Percentiles rank a stretch among this genome's conserved stretches.
Conservation (phyloP, 2,888 invertebrate species). For the Cynaeus angustus region DNA sequence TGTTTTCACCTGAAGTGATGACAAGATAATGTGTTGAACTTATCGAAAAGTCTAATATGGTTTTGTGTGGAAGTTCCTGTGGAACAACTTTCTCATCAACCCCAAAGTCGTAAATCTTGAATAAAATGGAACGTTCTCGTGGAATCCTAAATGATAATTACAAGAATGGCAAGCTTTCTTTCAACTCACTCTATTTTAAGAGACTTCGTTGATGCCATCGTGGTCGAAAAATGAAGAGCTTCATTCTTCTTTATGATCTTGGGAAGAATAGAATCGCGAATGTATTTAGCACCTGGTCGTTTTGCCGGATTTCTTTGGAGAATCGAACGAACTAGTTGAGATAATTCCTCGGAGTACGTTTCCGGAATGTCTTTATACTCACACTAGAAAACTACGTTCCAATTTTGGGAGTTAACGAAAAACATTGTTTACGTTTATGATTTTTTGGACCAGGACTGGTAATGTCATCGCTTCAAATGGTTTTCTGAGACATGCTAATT, state of each 20-base stretch:
- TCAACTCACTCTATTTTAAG: constrained; percentile 12
- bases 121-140: constrained; percentile 73
- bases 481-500: constrained; percentile 81
- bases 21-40: constrained; percentile 76
- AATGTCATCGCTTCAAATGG: constrained; percentile 84
- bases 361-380: constrained; percentile 79
- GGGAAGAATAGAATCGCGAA: constrained; percentile 74
- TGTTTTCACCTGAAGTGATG: constrained; percentile 72
- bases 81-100: constrained; percentile 73
- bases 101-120: constrained; percentile 74
- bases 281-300: constrained; percentile 78
- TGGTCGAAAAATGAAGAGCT: neutral
- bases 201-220: neutral
- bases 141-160: constrained; percentile 18
- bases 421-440: constrained; percentile 75
- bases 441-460: constrained; percentile 82
- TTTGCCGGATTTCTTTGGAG: constrained; percentile 77
- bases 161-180: neutral
- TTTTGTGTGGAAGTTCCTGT: constrained; percentile 74
- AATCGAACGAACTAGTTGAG: constrained; percentile 77
- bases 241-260: constrained; percentile 61
- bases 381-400: constrained; percentile 71
- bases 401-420: neutral
- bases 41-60: constrained; percentile 74
- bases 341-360: constrained; percentile 78